Percentiles rank a stretch among this genome's conserved stretches.
Conservation (phyloP, 2,888 invertebrate genomes). For the Temnothorax rugatulus region DNA sequence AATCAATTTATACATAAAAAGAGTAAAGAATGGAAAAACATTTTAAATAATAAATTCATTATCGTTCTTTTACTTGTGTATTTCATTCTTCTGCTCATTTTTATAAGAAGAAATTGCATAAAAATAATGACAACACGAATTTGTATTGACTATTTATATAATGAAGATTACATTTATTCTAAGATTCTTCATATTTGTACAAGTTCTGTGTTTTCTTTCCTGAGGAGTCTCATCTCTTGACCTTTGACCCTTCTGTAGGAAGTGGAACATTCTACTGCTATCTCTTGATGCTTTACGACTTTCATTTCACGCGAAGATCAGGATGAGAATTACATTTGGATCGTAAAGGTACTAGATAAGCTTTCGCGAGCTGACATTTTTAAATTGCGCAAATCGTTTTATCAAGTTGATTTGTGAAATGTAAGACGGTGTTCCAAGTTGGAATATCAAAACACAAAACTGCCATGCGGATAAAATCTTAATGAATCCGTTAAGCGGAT, state of each 20-base stretch:
- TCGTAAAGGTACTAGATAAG: conserved; percentile 32
- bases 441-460: neutral
- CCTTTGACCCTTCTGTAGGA: conserved; percentile 70
- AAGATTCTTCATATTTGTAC: neutral
- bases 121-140: conserved; percentile 17
- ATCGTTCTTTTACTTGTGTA: neutral
- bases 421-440: neutral
- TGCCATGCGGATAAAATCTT: neutral
- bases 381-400: conserved; percentile 31
- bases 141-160: conserved; percentile 25
- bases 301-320: conserved; percentile 58
- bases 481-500: conserved; percentile 19
- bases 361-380: neutral
- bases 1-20: neutral
- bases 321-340: conserved; percentile 56
- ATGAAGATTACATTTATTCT: conserved; percentile 12
- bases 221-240: conserved; percentile 61
- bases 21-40: neutral
- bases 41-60: neutral
- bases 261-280: conserved; percentile 19
- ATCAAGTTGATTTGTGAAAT: conserved; percentile 10
- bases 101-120: conserved; percentile 2
- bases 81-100: neutral
- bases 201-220: conserved; percentile 20
- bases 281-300: conserved; percentile 40